Base-by-base conservation (phyloP, 2,113 vertebrate species). In the Craseonycteris thonglongyai region DNA sequence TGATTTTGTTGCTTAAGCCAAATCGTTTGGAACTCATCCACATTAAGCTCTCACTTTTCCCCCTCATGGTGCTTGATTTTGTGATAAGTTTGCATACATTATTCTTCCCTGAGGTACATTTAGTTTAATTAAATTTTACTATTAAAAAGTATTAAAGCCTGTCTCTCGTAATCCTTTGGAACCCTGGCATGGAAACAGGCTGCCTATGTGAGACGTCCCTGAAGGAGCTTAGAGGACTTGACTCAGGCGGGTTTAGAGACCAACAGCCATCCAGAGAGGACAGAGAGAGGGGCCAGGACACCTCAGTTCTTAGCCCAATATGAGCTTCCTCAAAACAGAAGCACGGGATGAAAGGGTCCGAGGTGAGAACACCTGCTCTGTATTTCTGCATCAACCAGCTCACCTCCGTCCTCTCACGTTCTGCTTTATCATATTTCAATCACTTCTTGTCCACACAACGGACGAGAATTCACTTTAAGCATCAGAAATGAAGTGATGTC, bases 91-190 rank as follows among this genome's bases (percentile, higher is more conserved):
- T 97, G 96, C 94, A 96, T 94, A 96, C 93, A 96, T 95, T 96
- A 95, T 90, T 96, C 90, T 96, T 96, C 96, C 95, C 95, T 66
- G 88, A 94, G 93, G 95, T 96, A 78, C 66, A 85, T 96, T 97
- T 95, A 96, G 59, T 97, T 95, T 97, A 97, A 97, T 97, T 97
- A 96, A 96, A 94, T 96, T 97, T 97, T 95, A 90, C 90, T 94
- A 92, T 94, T 97, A 92, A 94, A 92, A 95, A 93, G 61, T 96
- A 94, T 92, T 84, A 97, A 92, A 95, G 35, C 58, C 81, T 63
- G 58, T 26, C 90, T 95, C 88, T 96, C 72, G 85, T 95, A 88
- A 95, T 94, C 90, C 84, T 96, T 51, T 28, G 80, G 61, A 96
- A 94, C 47, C 49, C 66, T 95, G 76, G 93, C 5, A 0, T 91